Conservation (phyloP, 2,888 invertebrate genomes). For the Erynnis tages region DNA sequence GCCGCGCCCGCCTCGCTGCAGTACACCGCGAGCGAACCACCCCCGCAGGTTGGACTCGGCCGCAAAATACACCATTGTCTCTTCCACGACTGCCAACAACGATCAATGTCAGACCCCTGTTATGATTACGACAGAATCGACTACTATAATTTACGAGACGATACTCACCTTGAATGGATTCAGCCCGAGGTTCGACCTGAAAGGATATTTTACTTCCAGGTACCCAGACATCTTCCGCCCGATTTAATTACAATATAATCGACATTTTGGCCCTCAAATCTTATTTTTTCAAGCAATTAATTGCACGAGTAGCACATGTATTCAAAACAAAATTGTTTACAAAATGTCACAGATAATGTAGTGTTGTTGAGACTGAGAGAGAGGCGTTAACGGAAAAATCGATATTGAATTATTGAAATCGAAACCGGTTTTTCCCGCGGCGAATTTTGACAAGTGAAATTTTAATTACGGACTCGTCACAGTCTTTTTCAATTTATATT, state of each 20-base stretch:
- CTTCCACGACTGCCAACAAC: conserved; percentile 82
- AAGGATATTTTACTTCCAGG: conserved; percentile 84
- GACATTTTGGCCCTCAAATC: conserved; percentile 29
- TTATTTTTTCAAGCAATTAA: conserved; percentile 24
- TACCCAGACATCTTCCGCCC: conserved; percentile 75
- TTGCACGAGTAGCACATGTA: conserved; percentile 37
- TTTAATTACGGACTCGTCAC: no score
- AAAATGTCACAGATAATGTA: conserved; percentile 37
- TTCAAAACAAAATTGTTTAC: conserved; percentile 38
- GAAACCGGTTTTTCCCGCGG: conserved; percentile 27
- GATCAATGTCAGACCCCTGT: conserved; percentile 43
- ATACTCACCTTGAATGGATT: conserved; percentile 84
- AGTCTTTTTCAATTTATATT: no score
- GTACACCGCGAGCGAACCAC: conserved; percentile 80
- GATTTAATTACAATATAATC: conserved; percentile 26
- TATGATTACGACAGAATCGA: conserved; percentile 33
- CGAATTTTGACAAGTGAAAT: background rate
- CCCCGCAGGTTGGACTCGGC: conserved; percentile 76
- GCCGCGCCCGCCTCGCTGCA: conserved; percentile 74
- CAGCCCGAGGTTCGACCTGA: conserved; percentile 81
- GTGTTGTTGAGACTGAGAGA: background rate
- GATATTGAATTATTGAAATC: no score
- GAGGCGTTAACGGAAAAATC: conserved; percentile 23
- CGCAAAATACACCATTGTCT: conserved; percentile 84
- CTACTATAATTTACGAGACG: conserved; percentile 28